phyloP scores from a whole-genome alignment of 2,113 vertebrate species.

The Pseudorhombus dupliciocellatus region DNA sequence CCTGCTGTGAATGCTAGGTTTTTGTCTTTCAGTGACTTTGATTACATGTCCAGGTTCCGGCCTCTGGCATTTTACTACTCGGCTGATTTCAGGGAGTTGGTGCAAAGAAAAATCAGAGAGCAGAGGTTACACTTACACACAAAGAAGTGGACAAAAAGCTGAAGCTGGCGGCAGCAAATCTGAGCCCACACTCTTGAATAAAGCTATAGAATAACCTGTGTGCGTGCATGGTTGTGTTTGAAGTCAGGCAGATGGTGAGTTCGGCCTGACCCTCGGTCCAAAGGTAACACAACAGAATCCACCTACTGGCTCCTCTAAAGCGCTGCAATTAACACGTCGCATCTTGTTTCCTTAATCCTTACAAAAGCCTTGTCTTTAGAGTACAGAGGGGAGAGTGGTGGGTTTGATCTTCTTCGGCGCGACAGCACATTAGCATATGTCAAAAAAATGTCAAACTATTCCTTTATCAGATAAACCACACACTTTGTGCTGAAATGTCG shows the following conservation, averaged over 20 bases:
- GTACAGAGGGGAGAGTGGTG: background rate
- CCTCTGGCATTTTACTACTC: no score
- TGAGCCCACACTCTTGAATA: no score
- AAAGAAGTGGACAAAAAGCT: no score
- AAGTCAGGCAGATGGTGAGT: background rate
- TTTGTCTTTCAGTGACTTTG: no score
- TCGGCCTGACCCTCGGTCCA: background rate
- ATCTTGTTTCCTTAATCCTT: background rate
- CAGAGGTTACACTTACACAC: no score
- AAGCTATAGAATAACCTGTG: no score
- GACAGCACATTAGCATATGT: background rate
- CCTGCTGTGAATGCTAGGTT: no score
- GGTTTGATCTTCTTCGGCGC: constrained; percentile 3
- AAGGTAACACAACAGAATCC: background rate
- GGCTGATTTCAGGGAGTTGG: no score
- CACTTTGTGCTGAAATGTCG: background rate
- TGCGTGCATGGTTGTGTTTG: background rate
- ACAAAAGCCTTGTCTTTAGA: background rate
- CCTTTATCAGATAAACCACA: background rate
- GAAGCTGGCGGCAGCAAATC: no score
- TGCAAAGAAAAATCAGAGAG: no score
- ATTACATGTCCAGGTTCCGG: no score
- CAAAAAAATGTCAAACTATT: background rate
- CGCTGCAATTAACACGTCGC: background rate
- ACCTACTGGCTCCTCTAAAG: background rate